phyloP scores from a whole-genome alignment of 2,113 vertebrate species.

The Forbesichthys papilliferus region DNA sequence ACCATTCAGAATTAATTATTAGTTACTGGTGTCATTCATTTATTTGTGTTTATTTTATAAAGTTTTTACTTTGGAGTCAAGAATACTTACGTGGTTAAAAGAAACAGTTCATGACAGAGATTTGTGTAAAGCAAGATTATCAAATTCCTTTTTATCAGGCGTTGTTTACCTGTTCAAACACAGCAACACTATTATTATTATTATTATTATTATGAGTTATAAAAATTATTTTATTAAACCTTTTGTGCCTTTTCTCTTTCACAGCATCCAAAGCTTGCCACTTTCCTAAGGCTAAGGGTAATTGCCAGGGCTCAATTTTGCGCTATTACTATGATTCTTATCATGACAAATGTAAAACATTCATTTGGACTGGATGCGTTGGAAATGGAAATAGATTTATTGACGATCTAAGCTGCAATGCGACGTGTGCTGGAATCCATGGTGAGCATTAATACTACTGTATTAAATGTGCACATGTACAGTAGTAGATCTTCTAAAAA shows the following conservation, averaged over 20 bases:
- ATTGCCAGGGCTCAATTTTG: conserved; percentile 16
- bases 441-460: conserved; percentile 44
- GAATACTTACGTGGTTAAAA: no score
- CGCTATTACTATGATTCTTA: conserved; percentile 64
- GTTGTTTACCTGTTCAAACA: background rate
- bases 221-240: background rate
- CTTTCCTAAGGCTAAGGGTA: conserved; percentile 32
- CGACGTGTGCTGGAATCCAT: conserved; percentile 64
- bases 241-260: conserved; percentile 10
- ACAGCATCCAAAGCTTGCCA: conserved; percentile 53
- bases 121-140: background rate
- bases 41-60: no score
- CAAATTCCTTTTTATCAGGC: background rate
- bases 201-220: background rate
- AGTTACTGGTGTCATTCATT: no score
- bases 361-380: conserved; percentile 57
- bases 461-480: no score
- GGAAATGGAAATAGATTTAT: conserved; percentile 76
- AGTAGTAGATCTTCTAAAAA: no score
- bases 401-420: conserved; percentile 35
- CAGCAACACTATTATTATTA: background rate
- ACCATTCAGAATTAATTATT: no score
- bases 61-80: no score
- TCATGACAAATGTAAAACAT: conserved; percentile 57
- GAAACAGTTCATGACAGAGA: no score